These are phyloP conservation scores for Drosophila nigricruria DNA, from an alignment of 2,888 invertebrate genomes.

Conservation along the genomic window DNA sequence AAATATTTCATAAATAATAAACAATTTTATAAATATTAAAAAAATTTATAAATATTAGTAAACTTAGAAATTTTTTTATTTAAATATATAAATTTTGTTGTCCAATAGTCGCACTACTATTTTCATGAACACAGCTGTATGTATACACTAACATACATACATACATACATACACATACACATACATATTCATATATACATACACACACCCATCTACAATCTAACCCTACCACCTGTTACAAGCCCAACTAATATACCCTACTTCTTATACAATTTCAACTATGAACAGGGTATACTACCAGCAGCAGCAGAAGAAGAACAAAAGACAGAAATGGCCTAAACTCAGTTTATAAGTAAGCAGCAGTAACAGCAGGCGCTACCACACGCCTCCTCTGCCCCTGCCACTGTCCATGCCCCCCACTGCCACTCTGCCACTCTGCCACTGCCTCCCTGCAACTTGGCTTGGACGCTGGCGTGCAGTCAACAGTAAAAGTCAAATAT, in stretches of 20 bases:
- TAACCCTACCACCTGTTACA: background rate
- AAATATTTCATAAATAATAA: too few relatives aligned
- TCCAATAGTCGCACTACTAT: too few relatives aligned
- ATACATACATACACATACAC: background rate
- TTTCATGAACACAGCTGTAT: background rate
- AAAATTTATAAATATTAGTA: too few relatives aligned
- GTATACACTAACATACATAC: too few relatives aligned
- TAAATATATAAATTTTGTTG: too few relatives aligned
- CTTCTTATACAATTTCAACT: background rate
- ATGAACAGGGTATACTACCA: conserved; percentile 1
- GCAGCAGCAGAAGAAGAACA: background rate
- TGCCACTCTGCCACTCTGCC: background rate
- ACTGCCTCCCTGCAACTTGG: background rate
- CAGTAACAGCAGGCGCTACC: conserved; percentile 25
- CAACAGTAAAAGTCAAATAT: conserved; percentile 80
- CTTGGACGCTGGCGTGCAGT: conserved; percentile 59
- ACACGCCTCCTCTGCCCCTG: background rate
- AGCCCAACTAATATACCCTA: background rate
- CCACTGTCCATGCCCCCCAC: background rate
- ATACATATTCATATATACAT: background rate
- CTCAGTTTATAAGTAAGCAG: conserved; percentile 15
- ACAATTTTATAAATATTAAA: too few relatives aligned
- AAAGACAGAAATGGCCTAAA: background rate
- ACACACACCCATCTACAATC: background rate
- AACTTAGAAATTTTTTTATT: too few relatives aligned